phyloP scores from a whole-genome alignment of 2,888 invertebrate genomes.

The Pachymerium ferrugineum region DNA sequence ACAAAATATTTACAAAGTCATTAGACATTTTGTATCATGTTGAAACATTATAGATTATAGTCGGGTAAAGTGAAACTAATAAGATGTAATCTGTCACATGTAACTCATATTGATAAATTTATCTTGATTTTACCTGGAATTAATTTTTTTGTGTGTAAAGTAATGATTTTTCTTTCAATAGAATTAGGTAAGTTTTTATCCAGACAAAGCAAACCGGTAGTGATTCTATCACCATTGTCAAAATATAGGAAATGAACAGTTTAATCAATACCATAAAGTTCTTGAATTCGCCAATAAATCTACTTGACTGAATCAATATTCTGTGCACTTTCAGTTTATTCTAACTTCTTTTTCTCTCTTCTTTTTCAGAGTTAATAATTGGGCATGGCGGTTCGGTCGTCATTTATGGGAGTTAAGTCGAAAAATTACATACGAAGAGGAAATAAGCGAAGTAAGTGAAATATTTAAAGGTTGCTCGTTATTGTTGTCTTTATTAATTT shows the following conservation, averaged over 20 bases:
- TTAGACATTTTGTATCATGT: too few species aligned
- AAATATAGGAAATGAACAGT: background rate
- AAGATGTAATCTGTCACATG: too few species aligned
- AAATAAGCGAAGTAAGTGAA: background rate
- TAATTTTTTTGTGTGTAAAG: too few species aligned
- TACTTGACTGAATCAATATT: background rate
- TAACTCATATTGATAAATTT: too few species aligned
- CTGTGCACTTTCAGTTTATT: background rate
- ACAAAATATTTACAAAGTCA: too few species aligned
- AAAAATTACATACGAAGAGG: constrained; percentile 19
- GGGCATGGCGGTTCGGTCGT: constrained; percentile 14
- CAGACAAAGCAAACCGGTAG: too few species aligned
- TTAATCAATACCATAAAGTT: background rate
- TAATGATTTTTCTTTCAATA: too few species aligned
- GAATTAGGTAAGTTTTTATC: too few species aligned
- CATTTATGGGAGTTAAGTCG: constrained; percentile 2
- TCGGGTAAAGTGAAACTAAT: too few species aligned
- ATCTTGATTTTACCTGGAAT: too few species aligned
- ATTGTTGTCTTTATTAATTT: background rate
- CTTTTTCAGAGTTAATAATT: background rate
- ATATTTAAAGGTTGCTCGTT: background rate
- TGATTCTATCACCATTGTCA: too few species aligned
- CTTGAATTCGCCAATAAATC: background rate
- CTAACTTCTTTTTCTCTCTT: background rate
- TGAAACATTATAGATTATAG: too few species aligned